These are phyloP conservation scores for Drosophila nigromelanica DNA, from an alignment of 1,140 invertebrate genomes.

Conservation along the genomic window DNA sequence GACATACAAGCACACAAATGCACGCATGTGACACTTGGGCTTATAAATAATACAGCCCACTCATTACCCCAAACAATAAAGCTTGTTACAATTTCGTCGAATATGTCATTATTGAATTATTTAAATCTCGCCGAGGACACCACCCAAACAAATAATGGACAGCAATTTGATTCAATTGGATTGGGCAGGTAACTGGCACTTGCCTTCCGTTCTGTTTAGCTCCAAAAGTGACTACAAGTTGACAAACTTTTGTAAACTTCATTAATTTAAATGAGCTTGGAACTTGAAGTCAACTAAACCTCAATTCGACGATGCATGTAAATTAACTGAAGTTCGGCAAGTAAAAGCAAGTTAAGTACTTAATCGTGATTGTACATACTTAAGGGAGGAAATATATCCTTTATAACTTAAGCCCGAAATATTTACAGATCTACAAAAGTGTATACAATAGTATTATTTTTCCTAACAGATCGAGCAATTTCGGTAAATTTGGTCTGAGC, in stretches of 20 bases:
- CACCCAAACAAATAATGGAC: slow-evolving; percentile 29
- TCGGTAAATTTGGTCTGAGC: too few species aligned
- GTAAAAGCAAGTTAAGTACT: slow-evolving; percentile 14
- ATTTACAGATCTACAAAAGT: too few species aligned
- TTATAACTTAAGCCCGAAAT: too few species aligned
- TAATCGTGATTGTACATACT: background rate
- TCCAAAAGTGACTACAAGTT: slow-evolving; percentile 12
- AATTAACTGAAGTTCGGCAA: slow-evolving; percentile 31
- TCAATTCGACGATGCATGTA: slow-evolving; percentile 34
- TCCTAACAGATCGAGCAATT: too few species aligned
- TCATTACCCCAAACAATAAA: slow-evolving; percentile 64
- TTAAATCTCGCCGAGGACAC: slow-evolving; percentile 46
- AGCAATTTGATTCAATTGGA: slow-evolving; percentile 27
- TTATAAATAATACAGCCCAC: slow-evolving; percentile 73
- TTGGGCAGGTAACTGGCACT: background rate
- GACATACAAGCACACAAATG: slow-evolving; percentile 5
- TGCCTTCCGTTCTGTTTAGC: background rate
- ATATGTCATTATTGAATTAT: slow-evolving; percentile 75
- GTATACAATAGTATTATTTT: too few species aligned
- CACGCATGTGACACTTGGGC: slow-evolving; percentile 43
- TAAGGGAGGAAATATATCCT: background rate
- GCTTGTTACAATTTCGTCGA: slow-evolving; percentile 11
- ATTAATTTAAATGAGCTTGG: slow-evolving; percentile 52
- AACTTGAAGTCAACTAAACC: slow-evolving; percentile 35
- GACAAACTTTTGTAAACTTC: slow-evolving; percentile 62